Evolutionary conservation across 2,888 invertebrate genomes (phyloP).

Genomic region (Eupelmus urozonus): DNA sequence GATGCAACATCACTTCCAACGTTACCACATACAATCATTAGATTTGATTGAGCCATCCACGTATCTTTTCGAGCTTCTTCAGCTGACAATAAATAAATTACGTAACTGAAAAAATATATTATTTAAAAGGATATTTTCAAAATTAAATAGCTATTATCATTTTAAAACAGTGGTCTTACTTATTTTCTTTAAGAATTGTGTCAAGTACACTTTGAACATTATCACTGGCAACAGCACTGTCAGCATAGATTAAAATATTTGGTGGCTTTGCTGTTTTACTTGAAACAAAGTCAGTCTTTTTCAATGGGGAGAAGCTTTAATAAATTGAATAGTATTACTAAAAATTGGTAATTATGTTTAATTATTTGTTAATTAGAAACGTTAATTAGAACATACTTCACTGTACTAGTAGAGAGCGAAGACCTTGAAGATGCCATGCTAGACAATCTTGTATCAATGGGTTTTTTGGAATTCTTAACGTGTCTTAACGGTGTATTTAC

Average conservation of each 20-base stretch:
- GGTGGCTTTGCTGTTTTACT: slow-evolving; percentile 84
- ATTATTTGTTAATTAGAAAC: slow-evolving; percentile 7
- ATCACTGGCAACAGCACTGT: slow-evolving; percentile 86
- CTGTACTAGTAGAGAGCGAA: slow-evolving; percentile 36
- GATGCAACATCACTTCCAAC: slow-evolving; percentile 83
- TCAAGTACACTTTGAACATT: slow-evolving; percentile 85
- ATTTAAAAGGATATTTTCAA: neutral
- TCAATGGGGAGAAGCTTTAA: slow-evolving; percentile 66
- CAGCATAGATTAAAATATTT: slow-evolving; percentile 89
- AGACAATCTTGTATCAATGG: slow-evolving; percentile 19
- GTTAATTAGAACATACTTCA: slow-evolving; percentile 51
- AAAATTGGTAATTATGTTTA: slow-evolving; percentile 27
- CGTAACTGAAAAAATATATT: slow-evolving; percentile 72
- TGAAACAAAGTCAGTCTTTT: slow-evolving; percentile 74
- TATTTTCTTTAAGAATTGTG: slow-evolving; percentile 84
- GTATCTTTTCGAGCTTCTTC: slow-evolving; percentile 77
- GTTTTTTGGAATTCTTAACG: slow-evolving; percentile 26
- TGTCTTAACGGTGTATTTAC: slow-evolving; percentile 20
- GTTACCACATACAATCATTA: slow-evolving; percentile 89
- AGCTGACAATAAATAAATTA: slow-evolving; percentile 76
- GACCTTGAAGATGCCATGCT: slow-evolving; percentile 47
- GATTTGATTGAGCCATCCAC: slow-evolving; percentile 83
- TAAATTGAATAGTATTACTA: slow-evolving; percentile 28
- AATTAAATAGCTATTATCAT: too few relatives aligned
- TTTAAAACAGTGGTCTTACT: slow-evolving; percentile 77